Conservation (phyloP, 2,113 vertebrate genomes). For the Lonchura striata region DNA sequence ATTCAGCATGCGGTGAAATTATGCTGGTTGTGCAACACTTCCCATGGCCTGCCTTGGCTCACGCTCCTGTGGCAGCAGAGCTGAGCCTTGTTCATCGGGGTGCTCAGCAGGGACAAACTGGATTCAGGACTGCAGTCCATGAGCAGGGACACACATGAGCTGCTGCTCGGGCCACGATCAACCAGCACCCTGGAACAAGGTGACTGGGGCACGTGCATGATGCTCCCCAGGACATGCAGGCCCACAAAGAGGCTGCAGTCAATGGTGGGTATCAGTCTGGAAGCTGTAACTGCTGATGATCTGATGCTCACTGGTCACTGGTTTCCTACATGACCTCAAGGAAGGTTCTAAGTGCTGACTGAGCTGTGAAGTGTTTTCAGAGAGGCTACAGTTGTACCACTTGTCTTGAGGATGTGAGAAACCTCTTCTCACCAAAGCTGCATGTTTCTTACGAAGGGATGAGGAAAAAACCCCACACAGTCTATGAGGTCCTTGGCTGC, state of each 20-base stretch:
- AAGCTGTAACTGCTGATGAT: background rate
- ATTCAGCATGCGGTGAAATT: slow-evolving; percentile 56
- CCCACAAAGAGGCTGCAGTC: background rate
- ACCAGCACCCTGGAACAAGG: background rate
- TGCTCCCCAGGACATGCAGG: background rate
- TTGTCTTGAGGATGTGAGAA: background rate
- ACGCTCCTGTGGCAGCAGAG: background rate
- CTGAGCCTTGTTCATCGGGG: background rate
- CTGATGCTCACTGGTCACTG: background rate
- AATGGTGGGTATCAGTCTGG: background rate
- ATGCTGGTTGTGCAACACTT: background rate
- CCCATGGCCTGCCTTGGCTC: background rate
- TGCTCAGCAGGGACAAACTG: background rate
- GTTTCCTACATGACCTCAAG: background rate
- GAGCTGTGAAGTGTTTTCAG: background rate
- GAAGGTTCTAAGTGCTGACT: background rate
- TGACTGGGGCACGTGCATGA: fast-evolving
- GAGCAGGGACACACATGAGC: background rate
- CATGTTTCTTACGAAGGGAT: background rate
- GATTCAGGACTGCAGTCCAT: fast-evolving
- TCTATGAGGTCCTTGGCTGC: background rate
- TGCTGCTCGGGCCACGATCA: background rate
- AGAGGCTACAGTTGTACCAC: fast-evolving
- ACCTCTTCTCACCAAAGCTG: background rate
- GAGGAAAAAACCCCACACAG: background rate